These are phyloP conservation scores for Labeo rohita DNA, from an alignment of 2,113 vertebrate genomes.

Conservation along the genomic window DNA sequence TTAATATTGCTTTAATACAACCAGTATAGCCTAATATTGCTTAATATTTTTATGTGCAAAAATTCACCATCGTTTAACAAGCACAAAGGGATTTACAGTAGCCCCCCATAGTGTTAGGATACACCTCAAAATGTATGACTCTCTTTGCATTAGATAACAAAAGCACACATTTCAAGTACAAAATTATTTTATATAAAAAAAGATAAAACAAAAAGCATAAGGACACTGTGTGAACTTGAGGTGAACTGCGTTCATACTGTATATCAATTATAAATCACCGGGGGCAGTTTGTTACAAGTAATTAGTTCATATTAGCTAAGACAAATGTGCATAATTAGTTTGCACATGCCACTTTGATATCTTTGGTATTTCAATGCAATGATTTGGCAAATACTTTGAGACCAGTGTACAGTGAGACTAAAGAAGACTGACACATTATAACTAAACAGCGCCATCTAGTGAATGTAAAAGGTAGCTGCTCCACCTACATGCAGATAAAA, in stretches of 20 bases:
- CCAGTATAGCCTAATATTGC: not conserved
- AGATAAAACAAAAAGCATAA: not conserved
- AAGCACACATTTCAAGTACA: not conserved
- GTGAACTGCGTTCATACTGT: not conserved
- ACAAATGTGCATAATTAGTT: not conserved
- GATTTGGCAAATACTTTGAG: not conserved
- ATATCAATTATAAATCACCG: not conserved
- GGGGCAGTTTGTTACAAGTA: not conserved
- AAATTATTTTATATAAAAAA: not conserved
- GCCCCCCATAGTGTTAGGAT: not conserved
- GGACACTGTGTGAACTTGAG: not conserved
- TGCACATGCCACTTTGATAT: not conserved
- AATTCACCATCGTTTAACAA: not conserved
- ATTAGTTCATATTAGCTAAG: not conserved
- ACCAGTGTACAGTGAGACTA: not conserved
- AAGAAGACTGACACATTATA: not conserved
- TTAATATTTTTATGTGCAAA: not conserved
- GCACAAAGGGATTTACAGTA: not conserved
- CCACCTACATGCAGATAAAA: not conserved
- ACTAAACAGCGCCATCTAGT: constrained; percentile 39
- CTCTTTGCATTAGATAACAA: not conserved
- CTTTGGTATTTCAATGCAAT: not conserved
- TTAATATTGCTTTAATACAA: not conserved
- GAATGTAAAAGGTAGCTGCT: not conserved
- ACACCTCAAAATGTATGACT: too few species aligned